Evolutionary conservation across 1,140 invertebrate species (phyloP).

Genomic region (Drosophila watanabei): DNA sequence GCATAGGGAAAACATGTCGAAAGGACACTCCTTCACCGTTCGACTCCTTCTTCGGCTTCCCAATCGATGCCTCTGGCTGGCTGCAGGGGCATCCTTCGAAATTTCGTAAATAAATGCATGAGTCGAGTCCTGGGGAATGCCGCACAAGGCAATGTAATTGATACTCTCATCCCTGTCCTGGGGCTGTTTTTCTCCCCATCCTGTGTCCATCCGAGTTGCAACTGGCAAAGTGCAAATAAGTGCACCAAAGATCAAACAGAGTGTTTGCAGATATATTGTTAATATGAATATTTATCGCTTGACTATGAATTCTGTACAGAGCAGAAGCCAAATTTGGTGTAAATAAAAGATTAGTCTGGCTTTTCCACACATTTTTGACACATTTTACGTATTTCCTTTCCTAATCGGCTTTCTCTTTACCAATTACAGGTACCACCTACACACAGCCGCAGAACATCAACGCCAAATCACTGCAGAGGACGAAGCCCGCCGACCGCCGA

Average conservation of each 20-base stretch:
- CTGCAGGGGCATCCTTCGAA: slow-evolving; percentile 17
- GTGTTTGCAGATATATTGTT: slow-evolving; percentile 17
- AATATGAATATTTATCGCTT: slow-evolving; percentile 10
- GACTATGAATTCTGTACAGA: not conserved
- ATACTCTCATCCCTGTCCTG: slow-evolving; percentile 50
- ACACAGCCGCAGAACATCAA: slow-evolving; percentile 82
- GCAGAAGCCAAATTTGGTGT: not conserved
- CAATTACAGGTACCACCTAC: slow-evolving; percentile 72
- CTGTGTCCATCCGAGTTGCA: not conserved
- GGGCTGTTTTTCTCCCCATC: not conserved
- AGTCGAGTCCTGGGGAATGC: slow-evolving; percentile 38
- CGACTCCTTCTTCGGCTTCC: slow-evolving; percentile 5
- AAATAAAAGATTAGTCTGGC: not conserved
- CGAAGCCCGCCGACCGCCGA: slow-evolving; percentile 58
- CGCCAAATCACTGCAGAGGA: slow-evolving; percentile 54
- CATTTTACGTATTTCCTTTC: not conserved
- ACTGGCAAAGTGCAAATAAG: slow-evolving; percentile 11
- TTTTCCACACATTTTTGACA: not conserved
- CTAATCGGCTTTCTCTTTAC: not conserved
- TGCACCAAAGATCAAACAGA: slow-evolving; percentile 21
- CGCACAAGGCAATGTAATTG: slow-evolving; percentile 67
- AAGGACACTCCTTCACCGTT: slow-evolving; percentile 8
- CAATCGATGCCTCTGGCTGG: slow-evolving; percentile 26
- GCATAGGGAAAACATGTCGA: slow-evolving; percentile 57
- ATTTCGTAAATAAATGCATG: slow-evolving; percentile 77